These are phyloP conservation scores for Trachymyrmex septentrionalis DNA, from an alignment of 1,140 invertebrate species.

Conservation along the genomic window DNA sequence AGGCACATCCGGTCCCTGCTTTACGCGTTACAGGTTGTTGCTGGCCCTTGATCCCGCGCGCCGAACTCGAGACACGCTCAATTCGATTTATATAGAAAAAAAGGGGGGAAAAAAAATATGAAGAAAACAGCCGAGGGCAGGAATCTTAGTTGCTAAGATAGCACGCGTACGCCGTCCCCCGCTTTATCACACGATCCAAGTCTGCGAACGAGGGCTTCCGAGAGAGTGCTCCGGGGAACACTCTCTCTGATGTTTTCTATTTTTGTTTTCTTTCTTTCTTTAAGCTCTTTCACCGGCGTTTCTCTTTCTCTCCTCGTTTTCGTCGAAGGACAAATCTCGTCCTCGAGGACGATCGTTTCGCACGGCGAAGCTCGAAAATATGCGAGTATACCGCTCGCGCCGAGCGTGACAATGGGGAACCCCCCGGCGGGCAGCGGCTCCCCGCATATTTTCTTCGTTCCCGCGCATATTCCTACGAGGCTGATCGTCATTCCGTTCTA, in stretches of 20 bases:
- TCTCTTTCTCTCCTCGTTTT: conserved; percentile 13
- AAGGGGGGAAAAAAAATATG: neutral
- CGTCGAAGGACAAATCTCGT: neutral
- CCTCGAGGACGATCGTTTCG: neutral
- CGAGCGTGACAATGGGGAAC: neutral
- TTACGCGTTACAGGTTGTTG: neutral
- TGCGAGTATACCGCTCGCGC: neutral
- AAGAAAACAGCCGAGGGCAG: conserved; percentile 23
- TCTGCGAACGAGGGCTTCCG: conserved; percentile 70
- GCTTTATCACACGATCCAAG: conserved; percentile 78
- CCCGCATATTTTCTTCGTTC: neutral
- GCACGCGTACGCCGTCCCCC: conserved; percentile 63
- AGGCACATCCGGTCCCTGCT: conserved; percentile 6
- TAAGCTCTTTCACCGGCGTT: conserved; percentile 49
- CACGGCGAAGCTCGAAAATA: neutral
- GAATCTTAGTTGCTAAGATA: neutral
- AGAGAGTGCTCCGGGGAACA: conserved; percentile 58
- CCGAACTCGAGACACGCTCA: neutral
- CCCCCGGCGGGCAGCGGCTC: neutral
- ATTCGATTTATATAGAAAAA: neutral
- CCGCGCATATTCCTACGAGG: conserved; percentile 1
- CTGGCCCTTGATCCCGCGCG: neutral
- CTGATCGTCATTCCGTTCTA: conserved; percentile 26
- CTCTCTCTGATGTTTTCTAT: conserved; percentile 22
- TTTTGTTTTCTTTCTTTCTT: neutral